Percentiles rank a stretch among this genome's conserved stretches.
phyloP scores from a whole-genome alignment of 1,140 invertebrate species.

The Drosophila ficusphila region DNA sequence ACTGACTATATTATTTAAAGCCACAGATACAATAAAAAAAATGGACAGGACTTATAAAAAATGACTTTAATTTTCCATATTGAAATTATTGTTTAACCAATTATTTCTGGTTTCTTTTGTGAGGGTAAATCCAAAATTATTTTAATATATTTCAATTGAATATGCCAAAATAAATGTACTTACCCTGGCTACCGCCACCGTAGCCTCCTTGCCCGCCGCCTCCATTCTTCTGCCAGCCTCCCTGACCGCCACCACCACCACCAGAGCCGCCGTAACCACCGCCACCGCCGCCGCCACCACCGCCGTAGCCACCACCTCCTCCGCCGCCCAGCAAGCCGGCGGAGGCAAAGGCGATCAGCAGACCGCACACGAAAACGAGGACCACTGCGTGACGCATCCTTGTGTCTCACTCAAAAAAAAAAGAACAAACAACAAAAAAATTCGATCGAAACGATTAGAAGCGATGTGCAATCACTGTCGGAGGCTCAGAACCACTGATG shows the following conservation, averaged over 20 bases:
- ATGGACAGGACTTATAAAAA: not conserved
- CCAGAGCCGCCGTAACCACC: slow-evolving; percentile 7
- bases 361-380: slow-evolving; percentile 54
- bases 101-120: too few relatives aligned
- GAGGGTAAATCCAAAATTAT: too few relatives aligned
- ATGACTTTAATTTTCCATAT: too few relatives aligned
- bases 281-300: slow-evolving; percentile 14
- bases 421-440: not conserved
- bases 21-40: too few relatives aligned
- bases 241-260: slow-evolving; percentile 30
- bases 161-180: not conserved
- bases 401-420: slow-evolving; percentile 13
- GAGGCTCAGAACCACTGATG: slow-evolving; percentile 68
- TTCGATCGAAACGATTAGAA: slow-evolving; percentile 2
- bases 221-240: slow-evolving; percentile 10
- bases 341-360: slow-evolving; percentile 57
- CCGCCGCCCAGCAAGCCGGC: slow-evolving; percentile 53
- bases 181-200: slow-evolving; percentile 17
- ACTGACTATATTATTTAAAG: too few relatives aligned
- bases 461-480: slow-evolving; percentile 42
- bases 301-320: slow-evolving; percentile 40
- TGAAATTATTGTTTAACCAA: too few relatives aligned
- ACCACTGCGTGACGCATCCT: slow-evolving; percentile 61
- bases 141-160: too few relatives aligned
- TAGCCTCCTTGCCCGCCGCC: too few relatives aligned